Evolutionary conservation across 1,140 invertebrate species (phyloP), one percentile per base, ranked within the genome.

Genomic region (Drosophila tani): DNA sequence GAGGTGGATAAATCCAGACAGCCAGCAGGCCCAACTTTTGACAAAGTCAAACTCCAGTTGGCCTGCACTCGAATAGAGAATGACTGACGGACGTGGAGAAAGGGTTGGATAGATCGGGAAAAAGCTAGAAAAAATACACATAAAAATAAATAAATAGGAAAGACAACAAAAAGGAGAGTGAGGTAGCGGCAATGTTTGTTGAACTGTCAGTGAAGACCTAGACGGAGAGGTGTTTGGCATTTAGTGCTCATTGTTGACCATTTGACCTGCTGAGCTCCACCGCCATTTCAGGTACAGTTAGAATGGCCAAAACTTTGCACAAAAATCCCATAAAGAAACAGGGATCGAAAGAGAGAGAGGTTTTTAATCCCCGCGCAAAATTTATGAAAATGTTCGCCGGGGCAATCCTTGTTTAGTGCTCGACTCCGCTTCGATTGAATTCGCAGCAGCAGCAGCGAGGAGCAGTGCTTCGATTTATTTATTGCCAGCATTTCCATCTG

Each of bases 301-400:
- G 79, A 86, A 86, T 53, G 64, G 47, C 35, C 27, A 45, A 63
- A 82, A 70, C 74, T 88, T 88, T 88, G 81, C 81, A 87, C 81
- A 87, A 87, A 88, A 87, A 88, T 81, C 77, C 84, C 80, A 87
- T 87, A 65, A 87, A 88, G 59, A 68, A 53, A 64, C 27, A 65
- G 41, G 14, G 50, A 17, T 2, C 4, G 11, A 32, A 35, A 35
- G 43, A 19, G 17, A 35, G 35, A 67, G 67, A 55, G 67, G 81
- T 53, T 67, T 57, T 57, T 58, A 56, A 63, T 62, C 49, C 45
- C 46, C 51, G 65, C 50, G 75, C 14, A 21, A 21, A 55, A 87
- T 87, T 87, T 87, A 87, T 87, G 83, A 87, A 87, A 87, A 83
- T 87, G 84, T 83, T 75, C 75, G 63, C 24, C 27, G 17, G 14